These are phyloP conservation scores for Mobula hypostoma DNA, from an alignment of 2,113 vertebrate species.

Conservation along the genomic window DNA sequence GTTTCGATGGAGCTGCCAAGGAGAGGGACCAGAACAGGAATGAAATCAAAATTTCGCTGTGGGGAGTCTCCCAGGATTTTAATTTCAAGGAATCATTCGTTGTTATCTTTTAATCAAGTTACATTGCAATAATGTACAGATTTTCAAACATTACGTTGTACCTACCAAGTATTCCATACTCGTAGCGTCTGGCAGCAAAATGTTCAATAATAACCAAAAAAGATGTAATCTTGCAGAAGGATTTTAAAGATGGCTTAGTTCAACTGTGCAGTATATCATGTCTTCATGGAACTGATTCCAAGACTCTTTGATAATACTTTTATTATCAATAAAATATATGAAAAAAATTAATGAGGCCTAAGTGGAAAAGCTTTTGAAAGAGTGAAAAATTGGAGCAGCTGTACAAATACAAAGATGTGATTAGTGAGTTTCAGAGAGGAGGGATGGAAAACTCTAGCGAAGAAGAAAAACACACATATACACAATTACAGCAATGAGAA, in stretches of 20 bases:
- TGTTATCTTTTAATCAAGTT: conserved; percentile 74
- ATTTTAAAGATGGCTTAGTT: not conserved
- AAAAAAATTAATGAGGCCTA: not conserved
- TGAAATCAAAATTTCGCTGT: conserved; percentile 64
- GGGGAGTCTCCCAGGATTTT: conserved; percentile 67
- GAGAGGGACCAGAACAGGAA: conserved; percentile 43
- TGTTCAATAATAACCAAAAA: conserved; percentile 52
- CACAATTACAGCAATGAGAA: not conserved
- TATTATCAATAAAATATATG: not conserved
- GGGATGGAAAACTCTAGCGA: not conserved
- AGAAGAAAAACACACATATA: not conserved
- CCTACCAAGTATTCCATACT: conserved; percentile 41
- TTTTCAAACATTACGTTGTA: conserved; percentile 55
- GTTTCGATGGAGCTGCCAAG: conserved; percentile 57
- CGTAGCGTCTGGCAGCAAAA: conserved; percentile 54
- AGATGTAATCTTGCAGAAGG: conserved; percentile 45
- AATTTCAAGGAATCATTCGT: conserved; percentile 69
- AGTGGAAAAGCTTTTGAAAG: not conserved
- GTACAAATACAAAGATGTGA: not conserved
- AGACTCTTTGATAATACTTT: not conserved
- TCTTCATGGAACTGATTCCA: not conserved
- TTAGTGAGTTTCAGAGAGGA: not conserved
- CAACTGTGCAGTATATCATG: not conserved
- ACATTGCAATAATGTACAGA: conserved; percentile 67
- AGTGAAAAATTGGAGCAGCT: not conserved